These are phyloP conservation scores for Diplodus sargus DNA, from an alignment of 2,797 vertebrate species.

Conservation along the genomic window DNA sequence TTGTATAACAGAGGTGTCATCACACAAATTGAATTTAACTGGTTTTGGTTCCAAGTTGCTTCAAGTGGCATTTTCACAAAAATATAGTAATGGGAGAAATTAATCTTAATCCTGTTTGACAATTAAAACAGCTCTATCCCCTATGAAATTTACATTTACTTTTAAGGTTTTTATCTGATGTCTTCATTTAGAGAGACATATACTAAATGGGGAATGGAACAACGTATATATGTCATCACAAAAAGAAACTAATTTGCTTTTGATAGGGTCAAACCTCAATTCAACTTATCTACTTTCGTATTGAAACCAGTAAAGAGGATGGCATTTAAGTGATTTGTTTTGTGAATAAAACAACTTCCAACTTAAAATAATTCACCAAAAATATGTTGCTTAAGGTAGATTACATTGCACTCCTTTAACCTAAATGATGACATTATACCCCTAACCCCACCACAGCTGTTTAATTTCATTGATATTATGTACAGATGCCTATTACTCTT, in stretches of 20 bases:
- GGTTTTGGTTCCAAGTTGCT: background rate
- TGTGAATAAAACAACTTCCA: background rate
- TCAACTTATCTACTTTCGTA: background rate
- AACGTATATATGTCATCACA: slow-evolving; percentile 7
- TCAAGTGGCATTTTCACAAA: slow-evolving; percentile 1
- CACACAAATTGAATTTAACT: background rate
- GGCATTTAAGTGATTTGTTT: background rate
- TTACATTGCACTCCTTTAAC: slow-evolving; percentile 1
- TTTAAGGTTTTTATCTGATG: slow-evolving; percentile 3
- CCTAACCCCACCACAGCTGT: background rate
- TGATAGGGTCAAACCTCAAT: slow-evolving; percentile 11
- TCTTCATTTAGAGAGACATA: background rate
- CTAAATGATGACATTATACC: background rate
- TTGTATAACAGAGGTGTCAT: slow-evolving; percentile 2
- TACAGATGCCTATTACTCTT: background rate
- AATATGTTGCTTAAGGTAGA: background rate
- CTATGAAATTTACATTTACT: background rate
- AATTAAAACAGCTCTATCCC: background rate
- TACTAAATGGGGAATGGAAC: background rate
- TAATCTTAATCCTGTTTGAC: too few species aligned
- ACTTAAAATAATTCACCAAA: background rate
- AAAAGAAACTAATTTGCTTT: background rate
- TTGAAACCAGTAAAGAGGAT: slow-evolving; percentile 5
- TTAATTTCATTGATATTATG: background rate
- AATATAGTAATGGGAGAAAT: background rate